Evolutionary conservation across 2,113 vertebrate genomes (phyloP).

Genomic region (Sphaerodactylus townsendi): DNA sequence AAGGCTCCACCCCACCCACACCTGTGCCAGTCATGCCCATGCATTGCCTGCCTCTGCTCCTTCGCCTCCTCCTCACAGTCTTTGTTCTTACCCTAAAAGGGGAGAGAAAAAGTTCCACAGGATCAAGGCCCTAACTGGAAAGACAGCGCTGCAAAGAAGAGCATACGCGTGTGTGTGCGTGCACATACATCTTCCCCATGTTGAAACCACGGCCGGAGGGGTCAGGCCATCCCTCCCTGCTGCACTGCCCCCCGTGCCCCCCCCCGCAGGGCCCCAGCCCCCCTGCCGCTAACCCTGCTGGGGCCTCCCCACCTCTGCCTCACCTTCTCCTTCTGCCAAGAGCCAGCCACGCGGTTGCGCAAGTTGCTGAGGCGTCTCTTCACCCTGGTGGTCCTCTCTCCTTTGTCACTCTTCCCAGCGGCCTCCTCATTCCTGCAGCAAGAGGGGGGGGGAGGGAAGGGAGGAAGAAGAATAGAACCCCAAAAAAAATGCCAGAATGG

Average conservation of each 20-base stretch:
- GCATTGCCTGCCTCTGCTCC: constrained; percentile 69
- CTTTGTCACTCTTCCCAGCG: constrained; percentile 76
- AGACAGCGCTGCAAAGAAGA: background rate
- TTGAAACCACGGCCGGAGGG: too few species aligned
- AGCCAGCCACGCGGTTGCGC: constrained; percentile 86
- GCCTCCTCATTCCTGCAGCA: constrained; percentile 79
- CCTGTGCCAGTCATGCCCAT: constrained; percentile 79
- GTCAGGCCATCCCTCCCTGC: too few species aligned
- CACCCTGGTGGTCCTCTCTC: constrained; percentile 85
- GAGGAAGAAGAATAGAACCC: background rate
- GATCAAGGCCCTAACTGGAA: background rate
- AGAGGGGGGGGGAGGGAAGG: background rate
- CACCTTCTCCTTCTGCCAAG: constrained; percentile 95
- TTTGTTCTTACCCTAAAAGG: constrained; percentile 87
- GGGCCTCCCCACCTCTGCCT: background rate
- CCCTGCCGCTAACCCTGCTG: background rate
- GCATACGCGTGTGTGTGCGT: too few species aligned
- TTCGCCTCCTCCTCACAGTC: constrained; percentile 66
- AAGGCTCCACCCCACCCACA: constrained; percentile 69
- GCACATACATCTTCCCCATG: too few species aligned
- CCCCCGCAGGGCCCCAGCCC: rapidly evolving
- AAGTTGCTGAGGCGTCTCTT: constrained; percentile 90
- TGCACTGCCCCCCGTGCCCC: background rate
- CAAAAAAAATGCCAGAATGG: too few species aligned
- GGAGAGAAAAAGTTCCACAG: constrained; percentile 29